Conservation (phyloP, 2,113 vertebrate genomes). For the Dicrurus megarhynchus region DNA sequence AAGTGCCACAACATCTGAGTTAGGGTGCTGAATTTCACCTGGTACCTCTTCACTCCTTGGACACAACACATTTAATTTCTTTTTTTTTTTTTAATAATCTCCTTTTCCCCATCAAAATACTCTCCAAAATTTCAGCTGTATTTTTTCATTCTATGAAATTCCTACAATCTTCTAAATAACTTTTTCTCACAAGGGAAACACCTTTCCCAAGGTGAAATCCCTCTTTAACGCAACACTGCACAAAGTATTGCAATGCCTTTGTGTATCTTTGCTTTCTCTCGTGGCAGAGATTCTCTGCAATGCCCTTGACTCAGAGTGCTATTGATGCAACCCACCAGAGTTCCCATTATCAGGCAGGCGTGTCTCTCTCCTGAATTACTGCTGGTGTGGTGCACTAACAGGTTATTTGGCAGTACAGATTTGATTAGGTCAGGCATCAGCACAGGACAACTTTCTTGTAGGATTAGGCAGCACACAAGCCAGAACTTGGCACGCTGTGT, state of each 20-base stretch:
- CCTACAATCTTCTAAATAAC: background rate
- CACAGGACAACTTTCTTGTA: background rate
- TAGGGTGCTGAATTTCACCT: background rate
- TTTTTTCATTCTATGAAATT: background rate
- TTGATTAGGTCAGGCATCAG: background rate
- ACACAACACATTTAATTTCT: background rate
- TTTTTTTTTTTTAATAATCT: background rate
- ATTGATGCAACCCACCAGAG: background rate
- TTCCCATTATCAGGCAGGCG: background rate
- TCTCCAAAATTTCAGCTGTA: background rate
- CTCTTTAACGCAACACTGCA: background rate
- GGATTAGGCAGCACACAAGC: background rate
- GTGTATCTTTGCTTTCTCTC: background rate
- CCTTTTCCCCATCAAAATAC: background rate
- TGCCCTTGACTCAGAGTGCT: background rate
- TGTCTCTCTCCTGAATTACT: background rate
- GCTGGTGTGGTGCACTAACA: background rate
- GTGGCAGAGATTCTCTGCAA: background rate
- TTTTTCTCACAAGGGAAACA: background rate
- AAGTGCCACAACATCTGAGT: background rate
- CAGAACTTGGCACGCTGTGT: accelerated
- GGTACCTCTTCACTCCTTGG: background rate
- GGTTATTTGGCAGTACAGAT: background rate
- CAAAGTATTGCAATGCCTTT: background rate
- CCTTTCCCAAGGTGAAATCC: background rate